These are phyloP conservation scores for Leucozona laternaria DNA, from an alignment of 2,888 invertebrate genomes.

Conservation along the genomic window DNA sequence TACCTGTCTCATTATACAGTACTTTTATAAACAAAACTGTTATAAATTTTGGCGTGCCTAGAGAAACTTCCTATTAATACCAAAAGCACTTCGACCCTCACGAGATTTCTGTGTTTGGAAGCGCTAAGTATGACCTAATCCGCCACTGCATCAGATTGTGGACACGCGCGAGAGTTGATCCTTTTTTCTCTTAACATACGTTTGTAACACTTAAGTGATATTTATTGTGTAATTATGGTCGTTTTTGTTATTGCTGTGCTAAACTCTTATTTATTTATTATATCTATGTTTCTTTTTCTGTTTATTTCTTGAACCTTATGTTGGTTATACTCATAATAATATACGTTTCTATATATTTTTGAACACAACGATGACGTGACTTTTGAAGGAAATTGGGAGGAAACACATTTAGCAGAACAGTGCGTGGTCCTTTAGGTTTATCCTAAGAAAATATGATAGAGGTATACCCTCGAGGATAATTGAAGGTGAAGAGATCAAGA, in stretches of 20 bases:
- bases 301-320: slow-evolving; percentile 24
- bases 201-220: slow-evolving; percentile 67
- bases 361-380: slow-evolving; percentile 53
- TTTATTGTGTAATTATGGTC: slow-evolving; percentile 73
- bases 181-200: slow-evolving; percentile 42
- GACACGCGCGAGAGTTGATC: slow-evolving; percentile 72
- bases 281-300: slow-evolving; percentile 25
- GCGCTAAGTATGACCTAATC: not conserved
- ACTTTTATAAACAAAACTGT: too few species aligned
- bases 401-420: not conserved
- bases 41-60: too few species aligned
- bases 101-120: not conserved
- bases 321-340: slow-evolving; percentile 12
- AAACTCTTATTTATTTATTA: slow-evolving; percentile 59
- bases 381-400: slow-evolving; percentile 39
- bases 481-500: slow-evolving; percentile 61
- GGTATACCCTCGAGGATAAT: slow-evolving; percentile 47
- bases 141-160: not conserved
- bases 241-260: slow-evolving; percentile 66
- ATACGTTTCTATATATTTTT: slow-evolving; percentile 14
- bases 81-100: too few species aligned
- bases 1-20: too few species aligned
- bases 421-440: slow-evolving; percentile 62
- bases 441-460: slow-evolving; percentile 61
- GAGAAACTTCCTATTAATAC: too few species aligned